Percentiles rank a stretch among this genome's conserved stretches.
phyloP scores from a whole-genome alignment of 2,888 invertebrate genomes.

The Drosophila tanythrix region DNA sequence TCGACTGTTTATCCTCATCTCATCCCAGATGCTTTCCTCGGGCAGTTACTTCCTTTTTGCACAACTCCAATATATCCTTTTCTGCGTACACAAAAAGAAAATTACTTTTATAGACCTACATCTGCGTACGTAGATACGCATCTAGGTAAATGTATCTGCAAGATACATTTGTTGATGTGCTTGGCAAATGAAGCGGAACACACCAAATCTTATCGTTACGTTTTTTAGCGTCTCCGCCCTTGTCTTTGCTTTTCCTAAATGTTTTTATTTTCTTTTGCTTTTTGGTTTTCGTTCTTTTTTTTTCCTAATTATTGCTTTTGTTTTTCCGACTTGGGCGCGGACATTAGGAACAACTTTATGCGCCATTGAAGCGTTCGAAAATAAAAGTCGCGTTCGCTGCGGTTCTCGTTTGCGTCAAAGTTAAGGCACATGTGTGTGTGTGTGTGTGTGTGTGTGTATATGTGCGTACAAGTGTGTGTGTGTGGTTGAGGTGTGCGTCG shows the following conservation, averaged over 20 bases:
- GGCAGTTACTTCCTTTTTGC: background rate
- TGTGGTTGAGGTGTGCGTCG: constrained; percentile 52
- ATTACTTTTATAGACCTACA: background rate
- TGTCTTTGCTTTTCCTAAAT: constrained; percentile 34
- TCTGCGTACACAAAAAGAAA: too few species aligned
- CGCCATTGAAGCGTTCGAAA: constrained; percentile 80
- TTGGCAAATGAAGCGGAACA: constrained; percentile 82
- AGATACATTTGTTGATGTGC: constrained; percentile 53
- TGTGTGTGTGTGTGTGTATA: background rate
- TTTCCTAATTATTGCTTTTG: constrained; percentile 77
- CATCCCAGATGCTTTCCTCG: background rate
- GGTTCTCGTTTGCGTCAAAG: constrained; percentile 68
- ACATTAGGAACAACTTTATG: constrained; percentile 79
- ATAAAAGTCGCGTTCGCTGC: constrained; percentile 73
- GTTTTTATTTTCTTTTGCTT: constrained; percentile 19
- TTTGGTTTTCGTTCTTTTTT: constrained; percentile 19
- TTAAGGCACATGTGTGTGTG: constrained; percentile 11
- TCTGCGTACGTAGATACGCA: constrained; percentile 10
- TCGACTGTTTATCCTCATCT: background rate
- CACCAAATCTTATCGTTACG: constrained; percentile 29
- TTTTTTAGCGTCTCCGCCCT: constrained; percentile 56
- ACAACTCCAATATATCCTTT: background rate
- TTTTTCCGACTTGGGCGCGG: constrained; percentile 76
- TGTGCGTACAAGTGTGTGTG: background rate
- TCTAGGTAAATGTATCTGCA: constrained; percentile 56